Base-by-base conservation (phyloP, 2,888 invertebrate genomes). In the Mythimna pallens region DNA sequence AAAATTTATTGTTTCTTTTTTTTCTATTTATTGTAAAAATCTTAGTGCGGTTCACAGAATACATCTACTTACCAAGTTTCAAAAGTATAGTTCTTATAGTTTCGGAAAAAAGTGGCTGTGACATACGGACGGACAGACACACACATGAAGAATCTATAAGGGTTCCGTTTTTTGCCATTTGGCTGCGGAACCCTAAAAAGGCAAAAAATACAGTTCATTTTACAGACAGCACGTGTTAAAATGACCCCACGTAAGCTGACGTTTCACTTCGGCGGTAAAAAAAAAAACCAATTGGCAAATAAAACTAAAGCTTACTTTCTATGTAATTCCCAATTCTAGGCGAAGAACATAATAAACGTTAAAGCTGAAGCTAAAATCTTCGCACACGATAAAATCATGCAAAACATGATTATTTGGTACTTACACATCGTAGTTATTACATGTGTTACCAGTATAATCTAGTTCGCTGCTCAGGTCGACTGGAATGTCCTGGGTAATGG, bases 401-500 rank as follows among this genome's bases (percentile, higher is more conserved):
- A 50, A 71, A 73, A 77, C 72, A 71, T 55, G 63, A 69, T 62
- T n/a, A 76, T 80, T 73, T 73, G 55, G 47, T 63, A 67, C 63
- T 69, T 54, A 74, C 20, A 75, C 55, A 52, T 47, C 22, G 43
- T 36, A 65, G 62, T 70, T 70, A 77, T 72, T 76, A 67, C 71
- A 50, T n/a, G 36, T 36, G 68, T 62, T 74, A 76, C 70, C n/a
- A 61, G 63, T 43, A 34, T 75, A 79, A 84, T 83, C 73, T 70
- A 84, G 77, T n/a, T 52, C 50, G 20, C 50, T n/a, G n/a, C 59
- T 73, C 69, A 81, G 85, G 80, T 83, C 81, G 72, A 54, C 63
- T 63, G 81, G 83, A 89, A 90, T 89, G 83, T 85, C 83, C 86
- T 89, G 89, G 59, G 30, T 83, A 90, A 89, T 88, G 86, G 88